Conservation (phyloP, 2,797 vertebrate species). For the Epinephelus malabaricus region DNA sequence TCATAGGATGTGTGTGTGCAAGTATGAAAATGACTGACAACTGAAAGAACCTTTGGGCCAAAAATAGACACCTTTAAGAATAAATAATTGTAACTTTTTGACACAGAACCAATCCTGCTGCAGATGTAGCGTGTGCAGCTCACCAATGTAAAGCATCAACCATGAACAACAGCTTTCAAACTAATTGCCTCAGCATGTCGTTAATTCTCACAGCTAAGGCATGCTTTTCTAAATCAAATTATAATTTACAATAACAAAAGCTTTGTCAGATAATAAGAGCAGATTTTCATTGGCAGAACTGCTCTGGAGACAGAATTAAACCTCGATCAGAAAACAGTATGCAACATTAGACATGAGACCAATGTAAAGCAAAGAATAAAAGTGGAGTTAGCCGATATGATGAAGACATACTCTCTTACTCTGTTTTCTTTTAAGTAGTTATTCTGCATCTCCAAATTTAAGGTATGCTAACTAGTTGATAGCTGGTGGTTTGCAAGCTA, state of each 20-base stretch:
- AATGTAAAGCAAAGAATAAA: constrained; percentile 17
- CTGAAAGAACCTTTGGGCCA: constrained; percentile 4
- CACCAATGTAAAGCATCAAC: neutral
- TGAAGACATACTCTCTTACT: neutral
- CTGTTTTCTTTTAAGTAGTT: too few relatives aligned
- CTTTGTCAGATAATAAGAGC: constrained; percentile 23
- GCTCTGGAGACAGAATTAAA: constrained; percentile 28
- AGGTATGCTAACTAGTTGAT: neutral
- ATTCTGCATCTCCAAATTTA: neutral
- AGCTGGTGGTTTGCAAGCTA: neutral
- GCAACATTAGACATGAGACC: constrained; percentile 25
- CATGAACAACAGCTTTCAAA: constrained; percentile 21
- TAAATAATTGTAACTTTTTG: constrained; percentile 8
- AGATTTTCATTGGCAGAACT: neutral
- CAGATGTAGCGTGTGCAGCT: neutral
- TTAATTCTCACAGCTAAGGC: constrained; percentile 35
- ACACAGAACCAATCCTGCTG: neutral
- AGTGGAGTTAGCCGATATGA: constrained; percentile 10
- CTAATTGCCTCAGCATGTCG: constrained; percentile 30
- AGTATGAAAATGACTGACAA: constrained; percentile 14
- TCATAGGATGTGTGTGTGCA: neutral
- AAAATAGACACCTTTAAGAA: constrained; percentile 36
- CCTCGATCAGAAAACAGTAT: constrained; percentile 14
- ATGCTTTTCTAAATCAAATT: constrained; percentile 32
- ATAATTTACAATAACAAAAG: constrained; percentile 37